Conservation (phyloP, 2,113 vertebrate genomes). For the Stegostoma tigrinum region DNA sequence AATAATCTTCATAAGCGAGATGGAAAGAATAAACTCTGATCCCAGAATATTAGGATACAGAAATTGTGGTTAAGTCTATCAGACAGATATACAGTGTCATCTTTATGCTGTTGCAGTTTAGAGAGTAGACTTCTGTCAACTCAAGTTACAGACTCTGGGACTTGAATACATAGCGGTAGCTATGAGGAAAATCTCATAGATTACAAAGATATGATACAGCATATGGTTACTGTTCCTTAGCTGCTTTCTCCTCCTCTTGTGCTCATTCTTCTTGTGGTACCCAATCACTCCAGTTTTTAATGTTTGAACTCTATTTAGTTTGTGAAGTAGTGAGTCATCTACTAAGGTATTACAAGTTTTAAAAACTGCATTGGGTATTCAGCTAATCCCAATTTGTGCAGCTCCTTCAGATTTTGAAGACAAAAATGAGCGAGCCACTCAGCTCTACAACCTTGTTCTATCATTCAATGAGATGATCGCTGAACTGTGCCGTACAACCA, state of each 20-base stretch:
- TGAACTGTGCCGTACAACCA: not conserved
- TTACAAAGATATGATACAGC: not conserved
- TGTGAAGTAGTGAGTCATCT: not conserved
- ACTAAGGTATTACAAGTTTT: not conserved
- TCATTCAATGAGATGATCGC: not conserved
- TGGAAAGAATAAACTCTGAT: not conserved
- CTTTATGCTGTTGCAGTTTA: not conserved
- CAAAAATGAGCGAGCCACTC: too few species aligned
- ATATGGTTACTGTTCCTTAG: not conserved
- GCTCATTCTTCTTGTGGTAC: not conserved
- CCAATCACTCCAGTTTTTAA: not conserved
- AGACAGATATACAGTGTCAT: not conserved
- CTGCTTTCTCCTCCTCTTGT: not conserved
- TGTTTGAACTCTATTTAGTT: not conserved
- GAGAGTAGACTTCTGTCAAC: not conserved
- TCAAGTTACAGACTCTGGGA: not conserved
- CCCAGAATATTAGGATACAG: not conserved
- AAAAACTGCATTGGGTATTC: not conserved
- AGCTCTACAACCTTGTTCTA: too few species aligned
- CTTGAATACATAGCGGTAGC: not conserved
- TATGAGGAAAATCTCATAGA: not conserved
- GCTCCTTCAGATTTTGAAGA: not conserved
- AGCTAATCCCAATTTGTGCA: not conserved
- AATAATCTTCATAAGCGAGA: not conserved
- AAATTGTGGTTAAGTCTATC: not conserved